phyloP scores from a whole-genome alignment of 2,888 invertebrate species.

The Rhingia campestris region DNA sequence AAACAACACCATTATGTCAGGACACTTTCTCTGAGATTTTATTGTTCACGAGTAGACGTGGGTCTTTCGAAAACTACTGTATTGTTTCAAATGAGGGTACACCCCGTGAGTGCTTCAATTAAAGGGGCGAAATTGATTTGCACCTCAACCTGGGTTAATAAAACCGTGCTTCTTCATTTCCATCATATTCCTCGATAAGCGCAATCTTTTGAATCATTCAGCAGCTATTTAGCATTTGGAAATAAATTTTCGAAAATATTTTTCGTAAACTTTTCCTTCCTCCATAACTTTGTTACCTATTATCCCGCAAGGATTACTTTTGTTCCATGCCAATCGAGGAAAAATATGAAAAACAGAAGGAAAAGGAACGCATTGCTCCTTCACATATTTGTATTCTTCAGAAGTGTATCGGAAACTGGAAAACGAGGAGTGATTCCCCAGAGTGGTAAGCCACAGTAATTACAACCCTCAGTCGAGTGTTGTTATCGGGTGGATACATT shows the following conservation, averaged over 20 bases:
- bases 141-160: constrained; percentile 7
- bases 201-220: constrained; percentile 51
- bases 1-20: constrained; percentile 53
- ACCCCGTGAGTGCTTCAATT: constrained; percentile 18
- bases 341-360: constrained; percentile 5
- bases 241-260: constrained; percentile 17
- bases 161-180: constrained; percentile 9
- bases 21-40: constrained; percentile 37
- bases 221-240: constrained; percentile 34
- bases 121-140: constrained; percentile 17
- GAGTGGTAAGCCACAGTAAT: constrained; percentile 39
- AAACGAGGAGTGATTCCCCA: constrained; percentile 8
- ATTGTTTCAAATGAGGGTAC: constrained; percentile 2
- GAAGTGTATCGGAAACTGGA: constrained; percentile 5
- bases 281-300: constrained; percentile 43
- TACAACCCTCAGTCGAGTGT: constrained; percentile 39
- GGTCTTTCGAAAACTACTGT: neutral
- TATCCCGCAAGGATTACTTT: constrained; percentile 36
- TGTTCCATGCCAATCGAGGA: neutral
- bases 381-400: constrained; percentile 24
- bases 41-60: constrained; percentile 37
- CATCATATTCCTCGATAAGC: constrained; percentile 9
- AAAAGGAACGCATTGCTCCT: neutral
- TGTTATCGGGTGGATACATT: constrained; percentile 28
- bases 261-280: constrained; percentile 1